phyloP scores from a whole-genome alignment of 37 sponge, comb jelly and placozoan genomes.

The Bolinopsis microptera region DNA sequence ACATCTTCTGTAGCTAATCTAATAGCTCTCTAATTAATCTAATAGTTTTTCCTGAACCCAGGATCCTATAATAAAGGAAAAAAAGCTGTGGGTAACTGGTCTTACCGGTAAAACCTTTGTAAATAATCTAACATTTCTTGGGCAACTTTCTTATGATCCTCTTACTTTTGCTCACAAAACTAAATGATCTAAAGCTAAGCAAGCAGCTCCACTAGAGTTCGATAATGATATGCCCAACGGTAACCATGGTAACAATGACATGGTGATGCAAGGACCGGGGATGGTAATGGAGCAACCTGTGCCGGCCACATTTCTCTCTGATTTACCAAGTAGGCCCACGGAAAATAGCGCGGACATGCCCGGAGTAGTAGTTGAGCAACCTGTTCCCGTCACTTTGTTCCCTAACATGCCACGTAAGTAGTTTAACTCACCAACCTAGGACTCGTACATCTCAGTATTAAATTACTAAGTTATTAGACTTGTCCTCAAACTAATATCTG shows the following conservation, averaged over 20 bases:
- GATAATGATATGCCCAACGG: too few relatives aligned
- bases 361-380: background rate
- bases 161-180: too few relatives aligned
- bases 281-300: background rate
- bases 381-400: background rate
- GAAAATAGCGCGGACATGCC: background rate
- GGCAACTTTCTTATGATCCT: too few relatives aligned
- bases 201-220: background rate
- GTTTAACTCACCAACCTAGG: background rate
- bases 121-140: too few relatives aligned
- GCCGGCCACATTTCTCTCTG: background rate
- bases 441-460: background rate
- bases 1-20: too few relatives aligned
- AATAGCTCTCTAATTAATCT: too few relatives aligned
- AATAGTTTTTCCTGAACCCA: too few relatives aligned
- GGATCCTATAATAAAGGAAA: too few relatives aligned
- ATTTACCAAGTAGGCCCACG: background rate
- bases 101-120: too few relatives aligned
- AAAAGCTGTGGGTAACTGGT: too few relatives aligned
- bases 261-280: background rate
- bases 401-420: constrained; percentile 32
- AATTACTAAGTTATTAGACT: too few relatives aligned
- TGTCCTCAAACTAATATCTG: background rate
- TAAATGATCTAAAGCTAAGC: background rate
- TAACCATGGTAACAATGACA: background rate